Conservation (phyloP, 2,888 invertebrate genomes). For the Drosophila mayaguana region DNA sequence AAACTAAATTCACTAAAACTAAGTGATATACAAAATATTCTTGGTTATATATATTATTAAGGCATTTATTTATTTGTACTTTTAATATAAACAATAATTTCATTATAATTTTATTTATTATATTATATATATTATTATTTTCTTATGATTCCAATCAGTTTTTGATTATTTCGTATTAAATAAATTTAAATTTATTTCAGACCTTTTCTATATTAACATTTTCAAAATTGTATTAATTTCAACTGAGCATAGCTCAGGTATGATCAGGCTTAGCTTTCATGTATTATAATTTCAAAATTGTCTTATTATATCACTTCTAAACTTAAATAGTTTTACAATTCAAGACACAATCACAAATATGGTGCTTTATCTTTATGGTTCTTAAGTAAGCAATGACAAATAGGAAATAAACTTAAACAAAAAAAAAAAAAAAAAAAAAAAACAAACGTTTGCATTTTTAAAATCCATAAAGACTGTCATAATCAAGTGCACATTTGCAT, state of each 20-base stretch:
- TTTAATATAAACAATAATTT: no score
- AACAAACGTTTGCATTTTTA: slow-evolving; percentile 3
- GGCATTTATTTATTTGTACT: no score
- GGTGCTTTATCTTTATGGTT: slow-evolving; percentile 2
- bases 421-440: background rate
- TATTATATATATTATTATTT: no score
- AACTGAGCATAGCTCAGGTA: background rate
- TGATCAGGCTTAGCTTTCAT: background rate
- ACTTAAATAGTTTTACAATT: slow-evolving; percentile 28
- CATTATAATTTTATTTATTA: no score
- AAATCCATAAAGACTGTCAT: slow-evolving; percentile 39
- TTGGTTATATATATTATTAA: no score
- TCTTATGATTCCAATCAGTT: no score
- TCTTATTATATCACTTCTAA: slow-evolving; percentile 21
- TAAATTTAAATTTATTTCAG: no score
- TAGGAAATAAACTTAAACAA: slow-evolving; percentile 1
- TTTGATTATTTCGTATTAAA: no score
- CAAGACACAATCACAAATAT: slow-evolving; percentile 18
- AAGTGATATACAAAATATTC: no score
- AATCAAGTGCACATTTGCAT: slow-evolving; percentile 55
- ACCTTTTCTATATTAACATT: no score
- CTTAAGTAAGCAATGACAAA: slow-evolving; percentile 10
- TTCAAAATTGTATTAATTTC: no score
- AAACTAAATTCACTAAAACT: no score
- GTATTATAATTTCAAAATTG: background rate